phyloP scores from a whole-genome alignment of 2,888 invertebrate species.

The Conomelus anceps region DNA sequence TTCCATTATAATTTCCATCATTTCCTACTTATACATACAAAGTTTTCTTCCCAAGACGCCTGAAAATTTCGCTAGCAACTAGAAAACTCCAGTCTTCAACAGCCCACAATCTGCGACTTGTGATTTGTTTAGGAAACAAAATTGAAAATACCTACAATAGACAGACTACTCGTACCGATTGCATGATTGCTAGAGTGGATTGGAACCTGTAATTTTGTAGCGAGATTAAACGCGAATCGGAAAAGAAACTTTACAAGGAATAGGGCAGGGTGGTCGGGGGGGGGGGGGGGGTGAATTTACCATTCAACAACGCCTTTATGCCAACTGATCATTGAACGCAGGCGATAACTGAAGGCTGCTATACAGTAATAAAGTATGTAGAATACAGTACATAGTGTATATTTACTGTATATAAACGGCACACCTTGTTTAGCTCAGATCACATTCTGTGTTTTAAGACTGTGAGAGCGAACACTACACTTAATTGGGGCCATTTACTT shows the following conservation, averaged over 20 bases:
- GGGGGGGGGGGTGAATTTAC: neutral
- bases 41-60: too few species aligned
- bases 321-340: neutral
- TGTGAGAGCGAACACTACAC: neutral
- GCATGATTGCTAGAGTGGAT: neutral
- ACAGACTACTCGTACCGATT: neutral
- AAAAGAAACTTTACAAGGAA: neutral
- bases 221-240: neutral
- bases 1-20: too few species aligned
- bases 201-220: neutral
- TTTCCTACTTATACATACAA: too few species aligned
- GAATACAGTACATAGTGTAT: too few species aligned
- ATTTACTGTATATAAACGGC: too few species aligned
- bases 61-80: too few species aligned
- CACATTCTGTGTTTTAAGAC: neutral
- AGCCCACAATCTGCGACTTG: too few species aligned
- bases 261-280: too few species aligned
- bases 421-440: neutral
- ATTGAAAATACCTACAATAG: neutral
- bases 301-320: neutral
- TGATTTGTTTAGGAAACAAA: neutral
- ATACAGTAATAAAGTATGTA: too few species aligned
- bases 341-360: neutral
- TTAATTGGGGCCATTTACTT: neutral
- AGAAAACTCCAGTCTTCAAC: too few species aligned